Conservation (phyloP, 2,113 vertebrate species). For the Fulica atra region DNA sequence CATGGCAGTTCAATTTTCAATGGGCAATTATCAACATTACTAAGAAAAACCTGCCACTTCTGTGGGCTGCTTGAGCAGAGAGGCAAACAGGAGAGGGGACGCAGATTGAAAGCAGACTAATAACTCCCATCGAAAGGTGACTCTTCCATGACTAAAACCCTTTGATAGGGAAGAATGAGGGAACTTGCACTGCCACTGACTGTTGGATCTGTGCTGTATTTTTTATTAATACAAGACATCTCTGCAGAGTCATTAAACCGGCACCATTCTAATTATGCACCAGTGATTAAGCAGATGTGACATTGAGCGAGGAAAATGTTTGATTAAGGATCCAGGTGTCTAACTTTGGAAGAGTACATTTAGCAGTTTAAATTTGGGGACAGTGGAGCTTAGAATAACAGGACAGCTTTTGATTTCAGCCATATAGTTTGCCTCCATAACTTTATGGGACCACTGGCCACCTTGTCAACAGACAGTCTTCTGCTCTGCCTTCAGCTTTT, state of each 20-base stretch:
- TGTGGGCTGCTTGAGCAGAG: not conserved
- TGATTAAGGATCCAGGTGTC: conserved; percentile 42
- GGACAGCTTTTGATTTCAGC: not conserved
- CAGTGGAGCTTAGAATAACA: not conserved
- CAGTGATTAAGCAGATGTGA: conserved; percentile 38
- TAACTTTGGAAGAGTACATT: conserved; percentile 19
- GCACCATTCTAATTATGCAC: conserved; percentile 40
- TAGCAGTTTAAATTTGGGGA: not conserved
- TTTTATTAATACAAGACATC: conserved; percentile 19
- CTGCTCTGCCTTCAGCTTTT: not conserved
- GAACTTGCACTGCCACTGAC: not conserved
- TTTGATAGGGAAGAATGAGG: not conserved
- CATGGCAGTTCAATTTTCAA: not conserved
- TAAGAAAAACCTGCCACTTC: not conserved
- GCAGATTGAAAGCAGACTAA: not conserved
- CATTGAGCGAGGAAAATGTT: not conserved
- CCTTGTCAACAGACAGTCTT: not conserved
- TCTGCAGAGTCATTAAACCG: conserved; percentile 40
- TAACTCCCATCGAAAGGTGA: not conserved
- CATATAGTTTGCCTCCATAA: not conserved
- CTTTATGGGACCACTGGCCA: not conserved
- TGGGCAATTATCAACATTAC: conserved; percentile 2
- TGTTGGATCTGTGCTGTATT: not conserved
- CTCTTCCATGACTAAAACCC: conserved; percentile 3
- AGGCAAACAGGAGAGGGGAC: not conserved